Percentiles rank a stretch among this genome's conserved stretches.
Conservation (phyloP, 2,888 invertebrate species). For the Drosophila barbarae region DNA sequence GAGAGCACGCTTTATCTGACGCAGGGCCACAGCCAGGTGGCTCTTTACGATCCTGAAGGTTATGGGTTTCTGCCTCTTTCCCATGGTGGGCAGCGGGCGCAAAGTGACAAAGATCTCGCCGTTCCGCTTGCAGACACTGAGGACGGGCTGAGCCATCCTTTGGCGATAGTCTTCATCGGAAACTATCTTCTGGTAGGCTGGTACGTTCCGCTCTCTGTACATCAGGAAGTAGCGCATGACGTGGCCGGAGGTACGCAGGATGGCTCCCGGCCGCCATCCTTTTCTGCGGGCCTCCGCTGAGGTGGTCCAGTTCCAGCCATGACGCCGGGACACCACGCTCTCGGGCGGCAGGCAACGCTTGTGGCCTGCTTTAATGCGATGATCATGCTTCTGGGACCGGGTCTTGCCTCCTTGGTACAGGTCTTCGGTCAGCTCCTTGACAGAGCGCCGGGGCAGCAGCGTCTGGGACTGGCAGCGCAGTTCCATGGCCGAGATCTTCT, state of each 20-base stretch:
- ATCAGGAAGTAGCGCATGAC: constrained; percentile 77
- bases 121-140: constrained; percentile 84
- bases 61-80: constrained; percentile 81
- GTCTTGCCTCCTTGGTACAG: not conserved
- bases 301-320: constrained; percentile 85
- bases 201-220: constrained; percentile 39
- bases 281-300: constrained; percentile 56
- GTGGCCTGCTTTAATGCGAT: constrained; percentile 81
- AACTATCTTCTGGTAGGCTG: constrained; percentile 75
- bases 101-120: constrained; percentile 83
- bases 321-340: constrained; percentile 82
- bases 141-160: constrained; percentile 80
- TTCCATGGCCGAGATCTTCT: constrained; percentile 3
- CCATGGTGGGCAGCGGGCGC: constrained; percentile 14
- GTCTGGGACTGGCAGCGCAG: constrained; percentile 6
- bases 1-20: constrained; percentile 81
- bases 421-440: not conserved
- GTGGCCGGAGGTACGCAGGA: constrained; percentile 72
- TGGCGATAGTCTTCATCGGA: constrained; percentile 19
- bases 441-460: not conserved
- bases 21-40: constrained; percentile 80
- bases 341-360: constrained; percentile 81
- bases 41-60: constrained; percentile 85
- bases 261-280: constrained; percentile 78
- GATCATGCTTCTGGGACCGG: not conserved